Evolutionary conservation across 2,888 invertebrate species (phyloP), one percentile per base, ranked within the genome.

Genomic region (Holacanthella duospinosa): DNA sequence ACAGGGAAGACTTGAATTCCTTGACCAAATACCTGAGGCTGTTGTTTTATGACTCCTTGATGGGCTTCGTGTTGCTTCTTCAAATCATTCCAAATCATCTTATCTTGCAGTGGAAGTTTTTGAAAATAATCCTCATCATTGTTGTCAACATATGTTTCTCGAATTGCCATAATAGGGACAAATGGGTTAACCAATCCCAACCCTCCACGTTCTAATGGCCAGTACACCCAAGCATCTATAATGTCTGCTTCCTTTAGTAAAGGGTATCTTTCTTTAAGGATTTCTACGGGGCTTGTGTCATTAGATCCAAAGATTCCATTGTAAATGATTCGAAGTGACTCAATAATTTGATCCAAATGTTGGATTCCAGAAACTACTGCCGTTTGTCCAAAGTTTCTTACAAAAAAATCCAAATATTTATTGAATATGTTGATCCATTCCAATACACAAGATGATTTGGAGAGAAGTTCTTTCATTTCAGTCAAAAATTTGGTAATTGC

Each of bases 341-440:
- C 44, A 53, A 66, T 36, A 21, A 68, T 66, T 36, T 70, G 67
- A 2, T 61, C 63, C 25, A 68, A 24, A 25, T 70, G 70, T 28
- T 65, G 66, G 27, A 59, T 64, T 25, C 64, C 67, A 56, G 64
- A 68, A 2, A 63, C 61, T 12, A 57, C 1, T 1, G 67, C 62
- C 16, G 60, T 60, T 28, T 66, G 62, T 16, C 66, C 70, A 60
- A 68, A 70, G 55, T 70, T 70, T 25, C 70, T 44, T n/a, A 68
- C 58, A 57, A 70, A 68, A 53, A 68, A 68, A 1, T 59, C 55
- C 26, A 68, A 54, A 58, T 70, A 67, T 12, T 66, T 64, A 60
- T 70, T 70, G 59, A 64, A 66, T 21, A 63, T 58, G 29, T 70
- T 68, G 25, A 70, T 58, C 68, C 68, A 70, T 19, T 63, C 64